Conservation (phyloP, 2,113 vertebrate species). For the Astur gentilis region DNA sequence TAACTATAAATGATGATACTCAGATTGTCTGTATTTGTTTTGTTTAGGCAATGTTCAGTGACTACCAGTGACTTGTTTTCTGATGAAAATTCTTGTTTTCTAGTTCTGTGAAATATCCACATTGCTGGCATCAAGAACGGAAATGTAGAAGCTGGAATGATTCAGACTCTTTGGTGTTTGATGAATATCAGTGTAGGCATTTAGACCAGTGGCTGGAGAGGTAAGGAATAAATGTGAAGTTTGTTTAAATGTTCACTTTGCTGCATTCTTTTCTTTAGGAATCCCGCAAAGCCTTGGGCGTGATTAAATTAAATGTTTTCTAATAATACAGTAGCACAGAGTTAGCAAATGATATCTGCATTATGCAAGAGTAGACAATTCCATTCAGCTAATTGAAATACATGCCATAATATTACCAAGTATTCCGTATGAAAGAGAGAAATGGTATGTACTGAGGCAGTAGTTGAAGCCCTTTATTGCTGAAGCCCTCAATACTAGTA, state of each 20-base stretch:
- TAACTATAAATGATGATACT: not conserved
- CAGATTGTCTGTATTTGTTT: not conserved
- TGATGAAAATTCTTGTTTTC: not conserved
- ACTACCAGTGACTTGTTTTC: not conserved
- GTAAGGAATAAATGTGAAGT: not conserved
- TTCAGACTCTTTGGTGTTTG: not conserved
- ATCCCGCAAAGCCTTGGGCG: not conserved
- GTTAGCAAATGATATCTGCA: not conserved
- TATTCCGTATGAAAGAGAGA: not conserved
- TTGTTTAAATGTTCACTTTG: not conserved
- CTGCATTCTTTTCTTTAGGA: not conserved
- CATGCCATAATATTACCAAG: not conserved
- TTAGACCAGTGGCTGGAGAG: conserved; percentile 57
- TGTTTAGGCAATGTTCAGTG: not conserved
- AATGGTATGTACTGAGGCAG: not conserved
- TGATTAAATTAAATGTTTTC: not conserved
- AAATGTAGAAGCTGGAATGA: conserved; percentile 63
- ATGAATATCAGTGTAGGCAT: not conserved
- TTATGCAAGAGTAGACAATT: not conserved
- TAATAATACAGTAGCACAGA: not conserved
- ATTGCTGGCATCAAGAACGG: conserved; percentile 77
- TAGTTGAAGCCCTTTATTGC: not conserved
- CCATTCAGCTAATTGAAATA: not conserved
- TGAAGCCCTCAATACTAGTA: not conserved
- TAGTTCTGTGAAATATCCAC: conserved; percentile 61